Evolutionary conservation across 2,113 vertebrate species (phyloP).

Genomic region (Athene cunicularia): DNA sequence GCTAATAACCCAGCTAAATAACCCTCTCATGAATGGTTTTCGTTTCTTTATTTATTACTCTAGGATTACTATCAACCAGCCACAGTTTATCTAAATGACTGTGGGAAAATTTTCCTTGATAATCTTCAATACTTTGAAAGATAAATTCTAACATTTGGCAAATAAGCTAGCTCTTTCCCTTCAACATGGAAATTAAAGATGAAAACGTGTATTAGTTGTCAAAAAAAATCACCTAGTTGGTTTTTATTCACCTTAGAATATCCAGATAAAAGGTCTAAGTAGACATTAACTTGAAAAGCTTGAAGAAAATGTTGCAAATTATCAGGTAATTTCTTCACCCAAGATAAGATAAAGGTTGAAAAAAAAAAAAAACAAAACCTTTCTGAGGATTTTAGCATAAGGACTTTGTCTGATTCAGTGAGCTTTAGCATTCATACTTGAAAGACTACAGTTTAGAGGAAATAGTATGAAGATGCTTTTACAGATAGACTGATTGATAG

Average conservation of each 20-base stretch:
- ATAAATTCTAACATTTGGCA: not conserved
- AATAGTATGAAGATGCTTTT: not conserved
- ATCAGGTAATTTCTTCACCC: not conserved
- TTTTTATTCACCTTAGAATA: not conserved
- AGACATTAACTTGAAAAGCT: not conserved
- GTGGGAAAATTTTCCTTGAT: constrained; percentile 23
- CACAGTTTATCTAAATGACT: constrained; percentile 45
- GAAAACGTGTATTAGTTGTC: not conserved
- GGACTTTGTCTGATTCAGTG: not conserved
- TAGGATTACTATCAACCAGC: constrained; percentile 67
- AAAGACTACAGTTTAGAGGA: not conserved
- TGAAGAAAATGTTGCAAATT: not conserved
- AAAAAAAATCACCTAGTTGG: not conserved
- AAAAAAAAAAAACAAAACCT: not conserved
- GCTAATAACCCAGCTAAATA: constrained; percentile 84
- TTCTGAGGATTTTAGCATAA: not conserved
- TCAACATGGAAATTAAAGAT: not conserved
- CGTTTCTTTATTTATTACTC: constrained; percentile 51
- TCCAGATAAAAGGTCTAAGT: not conserved
- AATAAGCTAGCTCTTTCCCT: not conserved
- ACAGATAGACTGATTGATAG: not conserved
- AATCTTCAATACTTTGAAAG: constrained; percentile 8
- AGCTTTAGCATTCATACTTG: constrained; percentile 9
- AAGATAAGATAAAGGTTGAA: not conserved
- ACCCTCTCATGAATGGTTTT: constrained; percentile 82